These are phyloP conservation scores for Montipora capricornis DNA, from an alignment of 64 coral and sea anemone species.

Conservation along the genomic window DNA sequence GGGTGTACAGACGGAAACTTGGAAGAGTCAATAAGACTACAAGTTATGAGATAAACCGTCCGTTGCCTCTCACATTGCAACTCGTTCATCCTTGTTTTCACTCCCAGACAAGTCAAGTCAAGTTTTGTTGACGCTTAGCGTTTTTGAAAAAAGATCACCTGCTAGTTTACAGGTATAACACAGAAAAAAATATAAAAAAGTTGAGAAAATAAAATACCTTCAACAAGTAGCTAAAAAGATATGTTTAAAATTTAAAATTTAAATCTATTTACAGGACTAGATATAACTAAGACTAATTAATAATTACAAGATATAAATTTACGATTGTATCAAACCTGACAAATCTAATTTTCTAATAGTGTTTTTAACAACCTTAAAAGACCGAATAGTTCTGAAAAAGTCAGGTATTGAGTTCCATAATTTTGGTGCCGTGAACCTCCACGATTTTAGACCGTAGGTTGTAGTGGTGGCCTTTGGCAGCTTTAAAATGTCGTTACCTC, in stretches of 20 bases:
- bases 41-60: too few relatives aligned
- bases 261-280: too few relatives aligned
- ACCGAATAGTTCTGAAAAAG: not conserved
- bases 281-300: not conserved
- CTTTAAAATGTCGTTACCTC: not conserved
- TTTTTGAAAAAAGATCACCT: not conserved
- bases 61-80: not conserved
- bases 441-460: not conserved
- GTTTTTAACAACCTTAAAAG: too few relatives aligned
- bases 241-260: not conserved
- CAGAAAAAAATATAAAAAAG: not conserved
- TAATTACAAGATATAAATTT: too few relatives aligned
- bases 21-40: too few relatives aligned
- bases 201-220: not conserved
- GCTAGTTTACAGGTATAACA: not conserved
- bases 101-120: not conserved
- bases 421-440: not conserved
- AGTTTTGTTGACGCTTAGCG: too few relatives aligned
- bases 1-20: too few relatives aligned
- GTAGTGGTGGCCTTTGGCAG: too few relatives aligned
- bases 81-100: too few relatives aligned
- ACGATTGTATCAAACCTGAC: not conserved
- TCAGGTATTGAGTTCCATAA: not conserved
- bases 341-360: not conserved
- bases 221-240: not conserved